Evolutionary conservation across 2,888 invertebrate species (phyloP).

Genomic region (Latrodectus elegans): DNA sequence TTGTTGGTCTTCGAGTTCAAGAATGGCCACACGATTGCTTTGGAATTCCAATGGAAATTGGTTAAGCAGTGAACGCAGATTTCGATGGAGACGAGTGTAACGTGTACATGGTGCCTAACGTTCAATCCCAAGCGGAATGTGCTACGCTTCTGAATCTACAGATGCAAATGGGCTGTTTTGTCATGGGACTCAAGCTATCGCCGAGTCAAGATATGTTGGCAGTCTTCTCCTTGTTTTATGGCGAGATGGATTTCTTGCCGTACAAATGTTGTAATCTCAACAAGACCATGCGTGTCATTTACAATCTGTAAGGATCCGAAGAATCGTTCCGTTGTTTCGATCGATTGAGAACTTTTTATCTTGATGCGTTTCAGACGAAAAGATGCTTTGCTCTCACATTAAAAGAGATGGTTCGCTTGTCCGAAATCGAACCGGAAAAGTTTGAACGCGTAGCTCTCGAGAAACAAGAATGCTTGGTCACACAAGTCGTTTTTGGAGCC

Average conservation of each 20-base stretch:
- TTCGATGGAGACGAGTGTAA: conserved; percentile 51
- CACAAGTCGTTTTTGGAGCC: not conserved
- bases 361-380: not conserved
- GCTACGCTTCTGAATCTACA: not conserved
- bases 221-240: not conserved
- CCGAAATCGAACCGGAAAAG: no score
- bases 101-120: conserved; percentile 18
- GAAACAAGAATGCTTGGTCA: not conserved
- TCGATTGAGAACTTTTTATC: conserved; percentile 11
- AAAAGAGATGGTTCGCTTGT: conserved; percentile 6
- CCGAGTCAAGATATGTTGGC: conserved; percentile 36
- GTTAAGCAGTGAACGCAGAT: conserved; percentile 18
- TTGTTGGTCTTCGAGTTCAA: not conserved
- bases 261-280: conserved; percentile 8
- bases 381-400: conserved; percentile 8
- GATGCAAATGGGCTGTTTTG: conserved; percentile 16
- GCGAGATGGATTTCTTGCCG: conserved; percentile 35
- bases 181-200: conserved; percentile 12
- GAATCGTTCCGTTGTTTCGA: conserved; percentile 7
- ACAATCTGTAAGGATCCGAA: conserved; percentile 24
- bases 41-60: conserved; percentile 27
- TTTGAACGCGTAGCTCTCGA: no score
- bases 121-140: conserved; percentile 35
- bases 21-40: conserved; percentile 9
- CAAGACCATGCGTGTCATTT: conserved; percentile 10